These are phyloP conservation scores for Euzophera pinguis DNA, from an alignment of 2,888 invertebrate species.

Conservation along the genomic window DNA sequence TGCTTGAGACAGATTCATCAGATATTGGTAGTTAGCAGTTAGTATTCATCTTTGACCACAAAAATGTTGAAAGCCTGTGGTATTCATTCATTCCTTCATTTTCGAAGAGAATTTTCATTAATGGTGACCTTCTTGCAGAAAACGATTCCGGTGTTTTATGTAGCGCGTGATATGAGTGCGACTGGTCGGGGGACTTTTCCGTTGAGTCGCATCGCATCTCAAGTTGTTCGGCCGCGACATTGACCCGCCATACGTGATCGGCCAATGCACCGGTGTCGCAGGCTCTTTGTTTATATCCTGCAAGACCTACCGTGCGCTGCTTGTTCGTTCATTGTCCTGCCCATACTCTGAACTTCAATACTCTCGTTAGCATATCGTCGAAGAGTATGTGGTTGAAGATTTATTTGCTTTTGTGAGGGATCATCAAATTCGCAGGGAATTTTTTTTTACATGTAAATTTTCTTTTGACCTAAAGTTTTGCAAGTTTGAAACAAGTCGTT, in stretches of 20 bases:
- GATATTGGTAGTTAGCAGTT: neutral
- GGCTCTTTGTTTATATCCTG: constrained; percentile 77
- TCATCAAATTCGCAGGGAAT: too few species aligned
- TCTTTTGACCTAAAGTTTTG: too few species aligned
- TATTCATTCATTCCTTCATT: neutral
- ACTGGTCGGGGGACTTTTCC: constrained; percentile 61
- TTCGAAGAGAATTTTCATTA: constrained; percentile 27
- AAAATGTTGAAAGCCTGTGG: neutral
- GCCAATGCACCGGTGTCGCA: constrained; percentile 76
- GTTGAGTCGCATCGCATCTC: constrained; percentile 60
- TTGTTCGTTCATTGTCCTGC: constrained; percentile 44
- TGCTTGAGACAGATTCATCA: neutral
- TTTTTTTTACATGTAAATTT: too few species aligned
- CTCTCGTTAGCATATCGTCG: constrained; percentile 13
- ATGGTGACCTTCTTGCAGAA: constrained; percentile 63
- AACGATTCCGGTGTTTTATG: constrained; percentile 41
- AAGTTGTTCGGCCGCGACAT: constrained; percentile 72
- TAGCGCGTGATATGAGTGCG: constrained; percentile 35
- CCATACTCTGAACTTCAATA: constrained; percentile 16
- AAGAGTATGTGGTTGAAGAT: too few species aligned
- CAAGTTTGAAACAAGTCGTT: too few species aligned
- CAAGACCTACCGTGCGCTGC: constrained; percentile 40
- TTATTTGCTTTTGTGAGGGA: too few species aligned
- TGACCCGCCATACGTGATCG: constrained; percentile 73
- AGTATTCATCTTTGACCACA: neutral